Evolutionary conservation across 2,113 vertebrate genomes (phyloP).

Genomic region (Pangasianodon gigas): DNA sequence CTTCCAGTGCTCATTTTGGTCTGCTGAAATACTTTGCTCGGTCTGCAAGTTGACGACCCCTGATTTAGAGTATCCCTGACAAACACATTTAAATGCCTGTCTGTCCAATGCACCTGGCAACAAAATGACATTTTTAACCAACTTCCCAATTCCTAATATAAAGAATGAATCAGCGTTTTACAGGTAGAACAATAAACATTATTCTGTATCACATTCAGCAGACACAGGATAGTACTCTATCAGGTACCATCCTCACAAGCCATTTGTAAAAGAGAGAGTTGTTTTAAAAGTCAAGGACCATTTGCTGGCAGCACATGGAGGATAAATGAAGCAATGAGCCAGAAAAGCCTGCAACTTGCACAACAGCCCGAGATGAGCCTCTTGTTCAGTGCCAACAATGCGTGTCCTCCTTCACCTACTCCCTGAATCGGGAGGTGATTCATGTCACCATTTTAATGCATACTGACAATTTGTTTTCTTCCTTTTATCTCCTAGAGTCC

Average conservation of each 20-base stretch:
- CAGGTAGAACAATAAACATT: constrained; percentile 1
- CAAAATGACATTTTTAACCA: neutral
- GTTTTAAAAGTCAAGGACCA: constrained; percentile 54
- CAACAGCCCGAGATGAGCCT: constrained; percentile 38
- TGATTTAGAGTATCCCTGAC: neutral
- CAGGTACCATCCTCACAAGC: neutral
- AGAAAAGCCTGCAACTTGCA: constrained; percentile 38
- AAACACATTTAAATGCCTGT: neutral
- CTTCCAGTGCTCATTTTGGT: neutral
- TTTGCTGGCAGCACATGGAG: constrained; percentile 45
- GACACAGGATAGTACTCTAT: constrained; percentile 25
- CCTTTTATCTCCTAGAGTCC: constrained; percentile 62
- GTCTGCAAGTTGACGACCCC: neutral
- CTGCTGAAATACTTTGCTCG: neutral
- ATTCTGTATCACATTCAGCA: neutral
- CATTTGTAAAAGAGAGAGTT: constrained; percentile 43
- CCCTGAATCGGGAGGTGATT: constrained; percentile 22
- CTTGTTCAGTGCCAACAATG: constrained; percentile 45
- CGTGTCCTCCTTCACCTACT: constrained; percentile 23
- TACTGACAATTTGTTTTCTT: constrained; percentile 37
- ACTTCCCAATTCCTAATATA: neutral
- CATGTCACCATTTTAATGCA: constrained; percentile 26
- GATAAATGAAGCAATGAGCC: constrained; percentile 31
- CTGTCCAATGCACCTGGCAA: neutral
- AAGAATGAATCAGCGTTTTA: constrained; percentile 24